These are phyloP conservation scores for Melanostoma scalare DNA, from an alignment of 2,888 invertebrate genomes.

Conservation along the genomic window DNA sequence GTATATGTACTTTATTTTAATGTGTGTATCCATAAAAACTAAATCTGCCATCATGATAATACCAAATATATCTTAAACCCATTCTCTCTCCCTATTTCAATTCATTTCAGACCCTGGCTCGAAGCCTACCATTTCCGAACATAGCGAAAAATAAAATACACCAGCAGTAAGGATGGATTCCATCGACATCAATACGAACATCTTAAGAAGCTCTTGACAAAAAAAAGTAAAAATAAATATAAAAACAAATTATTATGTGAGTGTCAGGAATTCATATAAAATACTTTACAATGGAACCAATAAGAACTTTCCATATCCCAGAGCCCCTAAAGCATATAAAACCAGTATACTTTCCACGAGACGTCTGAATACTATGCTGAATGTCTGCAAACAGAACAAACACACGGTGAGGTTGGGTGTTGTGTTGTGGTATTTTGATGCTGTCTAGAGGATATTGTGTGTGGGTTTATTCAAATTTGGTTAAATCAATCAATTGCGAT, in stretches of 20 bases:
- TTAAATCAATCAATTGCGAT: slow-evolving; percentile 73
- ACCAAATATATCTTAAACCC: too few relatives aligned
- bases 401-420: not conserved
- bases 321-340: not conserved
- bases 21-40: too few relatives aligned
- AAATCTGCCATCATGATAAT: too few relatives aligned
- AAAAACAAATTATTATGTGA: slow-evolving; percentile 67
- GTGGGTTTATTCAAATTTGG: slow-evolving; percentile 73
- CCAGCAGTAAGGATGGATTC: not conserved
- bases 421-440: slow-evolving; percentile 18
- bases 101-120: too few relatives aligned
- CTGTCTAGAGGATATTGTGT: slow-evolving; percentile 35
- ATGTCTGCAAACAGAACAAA: slow-evolving; percentile 39
- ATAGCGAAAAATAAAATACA: not conserved
- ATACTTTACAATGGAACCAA: slow-evolving; percentile 39
- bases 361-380: slow-evolving; percentile 33
- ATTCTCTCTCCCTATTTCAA: too few relatives aligned
- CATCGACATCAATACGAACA: slow-evolving; percentile 12
- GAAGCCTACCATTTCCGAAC: too few relatives aligned
- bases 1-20: too few relatives aligned
- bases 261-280: slow-evolving; percentile 59
- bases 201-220: slow-evolving; percentile 20
- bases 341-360: not conserved
- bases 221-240: slow-evolving; percentile 9
- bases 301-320: slow-evolving; percentile 1